phyloP scores from a whole-genome alignment of 1,140 invertebrate genomes.

The Lasioglossum albipes region DNA sequence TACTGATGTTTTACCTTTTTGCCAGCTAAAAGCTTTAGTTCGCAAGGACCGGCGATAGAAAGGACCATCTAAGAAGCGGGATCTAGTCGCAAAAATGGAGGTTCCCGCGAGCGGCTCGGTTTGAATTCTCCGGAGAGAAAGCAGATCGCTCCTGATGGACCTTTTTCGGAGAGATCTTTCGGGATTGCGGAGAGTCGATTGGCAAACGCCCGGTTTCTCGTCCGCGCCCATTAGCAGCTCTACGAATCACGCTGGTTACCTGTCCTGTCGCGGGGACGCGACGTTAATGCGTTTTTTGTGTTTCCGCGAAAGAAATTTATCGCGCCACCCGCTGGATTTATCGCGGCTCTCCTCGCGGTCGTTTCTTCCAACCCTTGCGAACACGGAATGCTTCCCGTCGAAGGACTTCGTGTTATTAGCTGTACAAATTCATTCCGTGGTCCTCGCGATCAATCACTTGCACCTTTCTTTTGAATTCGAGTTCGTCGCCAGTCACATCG shows the following conservation, averaged over 20 bases:
- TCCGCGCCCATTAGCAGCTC: slow-evolving; percentile 18
- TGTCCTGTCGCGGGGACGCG: slow-evolving; percentile 39
- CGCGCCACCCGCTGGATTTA: slow-evolving; percentile 57
- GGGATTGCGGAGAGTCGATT: background rate
- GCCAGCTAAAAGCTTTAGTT: too few species aligned
- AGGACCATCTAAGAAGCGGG: too few species aligned
- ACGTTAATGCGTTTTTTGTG: slow-evolving; percentile 67
- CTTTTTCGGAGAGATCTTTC: background rate
- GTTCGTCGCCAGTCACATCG: too few species aligned
- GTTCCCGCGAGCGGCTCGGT: background rate
- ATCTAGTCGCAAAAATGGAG: background rate
- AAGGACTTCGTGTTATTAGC: background rate
- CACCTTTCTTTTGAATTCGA: too few species aligned
- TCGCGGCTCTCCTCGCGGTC: slow-evolving; percentile 15
- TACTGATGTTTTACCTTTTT: too few species aligned
- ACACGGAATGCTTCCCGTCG: background rate
- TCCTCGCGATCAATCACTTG: too few species aligned
- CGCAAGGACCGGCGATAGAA: too few species aligned
- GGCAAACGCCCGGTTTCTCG: background rate
- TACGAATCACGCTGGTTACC: slow-evolving; percentile 32
- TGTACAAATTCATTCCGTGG: background rate
- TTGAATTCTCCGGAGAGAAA: background rate
- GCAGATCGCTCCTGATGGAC: background rate
- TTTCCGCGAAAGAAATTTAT: slow-evolving; percentile 65
- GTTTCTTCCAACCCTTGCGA: slow-evolving; percentile 22